Percentiles rank a stretch among this genome's conserved stretches.
phyloP scores from a whole-genome alignment of 1,140 invertebrate species.

The Cecropterus lyciades region DNA sequence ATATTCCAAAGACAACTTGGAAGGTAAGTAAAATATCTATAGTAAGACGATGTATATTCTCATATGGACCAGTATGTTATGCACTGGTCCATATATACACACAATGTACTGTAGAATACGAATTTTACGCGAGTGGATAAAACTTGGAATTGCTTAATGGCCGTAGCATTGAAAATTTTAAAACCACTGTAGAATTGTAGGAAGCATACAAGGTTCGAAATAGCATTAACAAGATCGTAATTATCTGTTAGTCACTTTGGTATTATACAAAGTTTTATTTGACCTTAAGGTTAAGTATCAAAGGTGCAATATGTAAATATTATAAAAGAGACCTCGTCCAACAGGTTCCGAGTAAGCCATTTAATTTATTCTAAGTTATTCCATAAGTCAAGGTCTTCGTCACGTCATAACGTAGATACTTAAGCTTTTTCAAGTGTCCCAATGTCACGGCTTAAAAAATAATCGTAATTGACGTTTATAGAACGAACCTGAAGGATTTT shows the following conservation, averaged over 20 bases:
- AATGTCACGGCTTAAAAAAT: conserved; percentile 37
- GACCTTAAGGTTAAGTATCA: conserved; percentile 28
- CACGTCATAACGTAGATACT: conserved; percentile 26
- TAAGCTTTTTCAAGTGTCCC: conserved; percentile 36
- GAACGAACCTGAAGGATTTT: conserved; percentile 14
- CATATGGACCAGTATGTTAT: no score
- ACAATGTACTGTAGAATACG: no score
- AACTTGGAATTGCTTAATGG: no score
- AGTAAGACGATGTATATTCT: no score
- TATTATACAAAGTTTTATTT: conserved; percentile 1
- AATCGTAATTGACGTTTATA: conserved; percentile 46
- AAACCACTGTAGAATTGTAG: no score
- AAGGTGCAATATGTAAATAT: conserved; percentile 24
- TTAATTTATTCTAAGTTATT: conserved; percentile 45
- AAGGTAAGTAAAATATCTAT: no score
- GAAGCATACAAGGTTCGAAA: not conserved
- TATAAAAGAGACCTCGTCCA: conserved; percentile 31
- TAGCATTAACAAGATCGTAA: not conserved
- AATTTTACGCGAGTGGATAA: no score
- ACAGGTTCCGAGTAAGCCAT: conserved; percentile 44
- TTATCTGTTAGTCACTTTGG: conserved; percentile 3
- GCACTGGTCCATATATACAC: no score
- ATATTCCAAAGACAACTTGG: no score
- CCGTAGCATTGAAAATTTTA: no score
- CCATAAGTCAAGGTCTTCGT: conserved; percentile 38